These are phyloP conservation scores for Amniataba percoides DNA, from an alignment of 2,797 vertebrate genomes.

Conservation along the genomic window DNA sequence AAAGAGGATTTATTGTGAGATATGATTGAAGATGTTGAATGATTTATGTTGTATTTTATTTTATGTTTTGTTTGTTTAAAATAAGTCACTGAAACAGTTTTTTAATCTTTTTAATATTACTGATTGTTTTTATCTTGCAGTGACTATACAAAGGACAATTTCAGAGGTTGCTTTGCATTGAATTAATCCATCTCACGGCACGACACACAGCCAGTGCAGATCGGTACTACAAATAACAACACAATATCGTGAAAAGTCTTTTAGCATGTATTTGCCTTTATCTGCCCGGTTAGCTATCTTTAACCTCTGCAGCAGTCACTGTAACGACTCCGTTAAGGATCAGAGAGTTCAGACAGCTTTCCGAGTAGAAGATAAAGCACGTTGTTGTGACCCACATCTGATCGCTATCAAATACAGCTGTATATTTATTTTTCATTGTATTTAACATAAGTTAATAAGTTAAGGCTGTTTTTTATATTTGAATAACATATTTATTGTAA, in stretches of 20 bases:
- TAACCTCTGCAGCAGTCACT: neutral
- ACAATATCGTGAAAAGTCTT: neutral
- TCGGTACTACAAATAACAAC: neutral
- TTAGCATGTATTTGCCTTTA: neutral
- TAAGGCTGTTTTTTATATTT: conserved; percentile 34
- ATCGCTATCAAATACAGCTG: neutral
- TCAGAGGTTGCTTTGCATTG: neutral
- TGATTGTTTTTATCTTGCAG: neutral
- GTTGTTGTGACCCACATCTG: neutral
- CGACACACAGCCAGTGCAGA: neutral
- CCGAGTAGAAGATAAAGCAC: neutral
- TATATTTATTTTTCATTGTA: conserved; percentile 50
- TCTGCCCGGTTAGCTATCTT: neutral
- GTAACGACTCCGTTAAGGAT: neutral
- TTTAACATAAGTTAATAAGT: conserved; percentile 58
- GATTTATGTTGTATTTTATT: neutral
- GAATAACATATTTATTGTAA: conserved; percentile 55
- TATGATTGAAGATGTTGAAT: neutral
- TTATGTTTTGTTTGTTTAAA: neutral
- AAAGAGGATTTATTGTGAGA: neutral
- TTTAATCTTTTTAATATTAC: neutral
- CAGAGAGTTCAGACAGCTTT: neutral
- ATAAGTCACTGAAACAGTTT: neutral
- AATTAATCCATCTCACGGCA: neutral
- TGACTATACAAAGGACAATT: neutral